Conservation (phyloP, 1,140 invertebrate genomes). For the Platorchestia sp. region DNA sequence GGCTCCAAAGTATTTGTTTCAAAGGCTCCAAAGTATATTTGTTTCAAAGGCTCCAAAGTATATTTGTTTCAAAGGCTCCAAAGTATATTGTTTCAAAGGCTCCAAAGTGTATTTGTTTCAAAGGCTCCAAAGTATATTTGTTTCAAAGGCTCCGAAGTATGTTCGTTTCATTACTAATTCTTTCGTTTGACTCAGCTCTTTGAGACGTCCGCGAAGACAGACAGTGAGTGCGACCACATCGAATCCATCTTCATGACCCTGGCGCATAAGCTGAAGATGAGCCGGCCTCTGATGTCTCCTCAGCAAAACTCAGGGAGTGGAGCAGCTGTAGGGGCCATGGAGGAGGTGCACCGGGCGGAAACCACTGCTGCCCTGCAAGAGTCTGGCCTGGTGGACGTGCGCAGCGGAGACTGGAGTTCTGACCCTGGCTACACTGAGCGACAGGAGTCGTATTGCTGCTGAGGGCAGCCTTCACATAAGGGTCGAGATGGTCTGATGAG, state of each 20-base stretch:
- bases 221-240: conserved; percentile 83
- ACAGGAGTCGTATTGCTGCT: conserved; percentile 4
- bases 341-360: conserved; percentile 62
- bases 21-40: too few species aligned
- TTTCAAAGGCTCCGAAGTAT: too few species aligned
- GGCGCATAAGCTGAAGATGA: conserved; percentile 80
- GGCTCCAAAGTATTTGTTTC: too few species aligned
- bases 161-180: neutral
- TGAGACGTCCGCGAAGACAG: conserved; percentile 85
- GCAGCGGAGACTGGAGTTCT: conserved; percentile 12
- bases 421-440: neutral
- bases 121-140: too few species aligned
- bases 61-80: too few species aligned
- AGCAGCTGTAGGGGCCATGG: conserved; percentile 43
- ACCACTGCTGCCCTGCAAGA: conserved; percentile 22
- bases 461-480: neutral
- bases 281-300: conserved; percentile 76
- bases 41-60: too few species aligned
- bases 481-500: neutral
- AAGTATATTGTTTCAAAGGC: too few species aligned
- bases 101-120: too few species aligned
- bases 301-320: conserved; percentile 66
- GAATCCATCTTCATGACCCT: conserved; percentile 88
- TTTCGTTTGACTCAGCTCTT: conserved; percentile 74
- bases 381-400: conserved; percentile 22